Conservation (phyloP, 2,797 vertebrate genomes). For the Scyliorhinus canicula region DNA sequence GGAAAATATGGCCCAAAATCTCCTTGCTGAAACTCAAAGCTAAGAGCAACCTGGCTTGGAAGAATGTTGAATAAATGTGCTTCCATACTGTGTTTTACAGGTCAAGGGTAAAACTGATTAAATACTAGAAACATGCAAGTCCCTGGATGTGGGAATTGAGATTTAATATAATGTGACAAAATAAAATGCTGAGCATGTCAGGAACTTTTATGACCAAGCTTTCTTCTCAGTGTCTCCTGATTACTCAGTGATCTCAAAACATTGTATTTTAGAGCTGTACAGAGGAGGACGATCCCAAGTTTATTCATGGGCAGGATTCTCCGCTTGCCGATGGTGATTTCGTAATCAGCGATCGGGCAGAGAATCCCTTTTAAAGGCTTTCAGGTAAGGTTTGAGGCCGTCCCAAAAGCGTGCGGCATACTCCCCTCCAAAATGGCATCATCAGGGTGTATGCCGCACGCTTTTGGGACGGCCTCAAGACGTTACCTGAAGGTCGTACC, state of each 20-base stretch:
- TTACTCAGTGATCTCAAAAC: not conserved
- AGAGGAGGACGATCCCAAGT: not conserved
- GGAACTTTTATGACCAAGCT: not conserved
- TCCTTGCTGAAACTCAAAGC: not conserved
- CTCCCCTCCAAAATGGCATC: too few relatives aligned
- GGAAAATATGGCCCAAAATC: not conserved
- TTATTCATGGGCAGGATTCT: too few relatives aligned
- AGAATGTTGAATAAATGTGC: not conserved
- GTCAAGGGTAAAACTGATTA: not conserved
- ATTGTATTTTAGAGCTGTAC: not conserved
- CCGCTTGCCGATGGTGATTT: too few relatives aligned
- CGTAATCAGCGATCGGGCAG: too few relatives aligned
- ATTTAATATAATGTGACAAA: not conserved
- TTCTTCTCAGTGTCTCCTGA: not conserved
- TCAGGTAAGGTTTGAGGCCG: too few relatives aligned
- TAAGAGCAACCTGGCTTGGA: not conserved
- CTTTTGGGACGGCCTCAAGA: too few relatives aligned
- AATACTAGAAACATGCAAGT: not conserved
- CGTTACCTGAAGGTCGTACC: too few relatives aligned
- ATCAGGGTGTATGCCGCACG: too few relatives aligned
- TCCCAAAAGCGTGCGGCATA: too few relatives aligned
- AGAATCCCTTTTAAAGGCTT: too few relatives aligned
- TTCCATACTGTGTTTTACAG: not conserved
- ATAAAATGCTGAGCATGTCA: not conserved
- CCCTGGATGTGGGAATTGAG: not conserved